Evolutionary conservation across 2,113 vertebrate genomes (phyloP).

Genomic region (Ardeotis arabs): DNA sequence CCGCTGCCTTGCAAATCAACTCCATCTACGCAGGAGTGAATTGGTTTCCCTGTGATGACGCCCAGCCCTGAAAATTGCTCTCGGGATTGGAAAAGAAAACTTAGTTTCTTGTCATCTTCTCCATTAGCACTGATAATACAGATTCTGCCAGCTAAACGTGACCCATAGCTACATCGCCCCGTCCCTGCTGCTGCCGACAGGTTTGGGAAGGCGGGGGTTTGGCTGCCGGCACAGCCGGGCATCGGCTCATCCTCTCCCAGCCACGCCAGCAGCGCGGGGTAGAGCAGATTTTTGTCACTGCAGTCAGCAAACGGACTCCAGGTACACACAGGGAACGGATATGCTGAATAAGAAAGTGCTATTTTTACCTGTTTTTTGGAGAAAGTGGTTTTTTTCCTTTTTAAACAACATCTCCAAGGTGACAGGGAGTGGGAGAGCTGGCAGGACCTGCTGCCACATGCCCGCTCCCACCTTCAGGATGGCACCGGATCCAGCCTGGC

Average conservation of each 20-base stretch:
- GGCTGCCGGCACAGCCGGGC: neutral
- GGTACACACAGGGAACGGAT: fast-evolving
- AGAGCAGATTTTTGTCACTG: neutral
- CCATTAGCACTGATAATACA: neutral
- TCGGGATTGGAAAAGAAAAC: neutral
- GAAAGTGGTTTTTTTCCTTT: neutral
- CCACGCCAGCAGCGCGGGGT: fast-evolving
- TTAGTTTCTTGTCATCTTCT: neutral
- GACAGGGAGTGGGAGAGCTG: neutral
- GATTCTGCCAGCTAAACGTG: neutral
- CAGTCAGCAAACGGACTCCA: neutral
- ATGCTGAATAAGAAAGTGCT: constrained; percentile 33
- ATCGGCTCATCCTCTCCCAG: neutral
- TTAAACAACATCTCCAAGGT: constrained; percentile 19
- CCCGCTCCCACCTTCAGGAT: neutral
- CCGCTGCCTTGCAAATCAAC: neutral
- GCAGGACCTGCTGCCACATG: neutral
- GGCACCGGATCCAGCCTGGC: neutral
- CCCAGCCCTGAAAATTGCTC: neutral
- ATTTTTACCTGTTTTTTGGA: neutral
- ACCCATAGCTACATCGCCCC: neutral
- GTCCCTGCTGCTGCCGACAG: neutral
- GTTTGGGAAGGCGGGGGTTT: neutral
- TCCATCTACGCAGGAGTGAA: neutral
- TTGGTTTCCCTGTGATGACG: neutral